Evolutionary conservation across 1,140 invertebrate genomes (phyloP).

Genomic region (Cyphomyrmex costatus): DNA sequence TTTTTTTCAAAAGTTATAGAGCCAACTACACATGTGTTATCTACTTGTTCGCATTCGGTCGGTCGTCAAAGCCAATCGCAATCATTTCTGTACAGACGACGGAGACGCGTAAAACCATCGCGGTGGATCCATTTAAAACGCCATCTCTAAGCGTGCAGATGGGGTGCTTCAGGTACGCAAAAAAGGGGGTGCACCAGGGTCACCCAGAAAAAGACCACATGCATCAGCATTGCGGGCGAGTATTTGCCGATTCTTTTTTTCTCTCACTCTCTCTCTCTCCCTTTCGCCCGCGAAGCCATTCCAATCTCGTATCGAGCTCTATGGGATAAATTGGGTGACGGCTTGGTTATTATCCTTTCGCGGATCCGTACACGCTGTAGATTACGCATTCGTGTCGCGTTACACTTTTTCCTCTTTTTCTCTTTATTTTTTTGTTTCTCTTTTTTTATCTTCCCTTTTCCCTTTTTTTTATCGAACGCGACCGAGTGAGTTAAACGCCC

Average conservation of each 20-base stretch:
- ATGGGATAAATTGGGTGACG: constrained; percentile 61
- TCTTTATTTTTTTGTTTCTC: not conserved
- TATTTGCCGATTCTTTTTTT: constrained; percentile 27
- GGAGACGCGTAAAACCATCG: constrained; percentile 36
- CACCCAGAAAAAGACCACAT: constrained; percentile 46
- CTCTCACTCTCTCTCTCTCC: not conserved
- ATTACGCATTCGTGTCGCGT: constrained; percentile 41
- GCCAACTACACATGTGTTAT: not conserved
- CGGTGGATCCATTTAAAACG: constrained; percentile 69
- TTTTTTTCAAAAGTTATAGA: too few species aligned
- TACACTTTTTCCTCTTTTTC: constrained; percentile 20
- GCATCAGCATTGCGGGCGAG: constrained; percentile 1
- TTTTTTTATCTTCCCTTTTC: not conserved
- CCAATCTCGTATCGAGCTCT: constrained; percentile 61
- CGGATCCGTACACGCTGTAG: constrained; percentile 32
- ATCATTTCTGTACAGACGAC: constrained; percentile 64
- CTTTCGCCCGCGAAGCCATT: constrained; percentile 21
- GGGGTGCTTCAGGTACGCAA: constrained; percentile 41
- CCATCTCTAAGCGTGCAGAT: constrained; percentile 61
- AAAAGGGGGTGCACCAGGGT: constrained; percentile 30
- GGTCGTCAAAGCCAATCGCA: constrained; percentile 41
- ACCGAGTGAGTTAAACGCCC: constrained; percentile 48
- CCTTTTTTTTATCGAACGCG: constrained; percentile 27
- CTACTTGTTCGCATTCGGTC: not conserved
- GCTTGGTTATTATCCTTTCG: constrained; percentile 47